phyloP scores from a whole-genome alignment of 2,888 invertebrate genomes.

The Caradrina kadenii region DNA sequence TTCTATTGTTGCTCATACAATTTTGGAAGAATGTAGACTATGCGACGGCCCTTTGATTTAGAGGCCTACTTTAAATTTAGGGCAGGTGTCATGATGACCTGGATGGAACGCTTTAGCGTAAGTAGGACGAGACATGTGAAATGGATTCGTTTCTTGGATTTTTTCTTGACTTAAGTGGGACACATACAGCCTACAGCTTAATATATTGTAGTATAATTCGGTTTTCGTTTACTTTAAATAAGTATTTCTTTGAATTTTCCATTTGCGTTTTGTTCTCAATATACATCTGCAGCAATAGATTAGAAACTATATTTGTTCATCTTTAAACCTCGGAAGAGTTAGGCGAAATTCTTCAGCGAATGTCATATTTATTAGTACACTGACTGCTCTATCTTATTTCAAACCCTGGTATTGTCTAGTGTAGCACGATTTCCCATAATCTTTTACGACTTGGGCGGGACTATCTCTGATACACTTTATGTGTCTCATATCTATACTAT shows the following conservation, averaged over 20 bases:
- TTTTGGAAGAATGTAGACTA: slow-evolving; percentile 55
- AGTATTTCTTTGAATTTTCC: too few species aligned
- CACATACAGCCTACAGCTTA: background rate
- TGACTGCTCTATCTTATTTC: background rate
- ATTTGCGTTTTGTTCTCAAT: too few species aligned
- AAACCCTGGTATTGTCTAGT: slow-evolving; percentile 1
- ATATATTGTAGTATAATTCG: slow-evolving; percentile 1
- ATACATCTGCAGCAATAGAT: background rate
- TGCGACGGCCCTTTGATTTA: slow-evolving; percentile 59
- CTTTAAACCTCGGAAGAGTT: background rate
- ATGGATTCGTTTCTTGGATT: slow-evolving; percentile 20
- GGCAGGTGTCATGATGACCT: slow-evolving; percentile 56
- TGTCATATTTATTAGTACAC: background rate
- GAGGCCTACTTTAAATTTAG: slow-evolving; percentile 56
- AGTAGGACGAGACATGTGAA: slow-evolving; percentile 23
- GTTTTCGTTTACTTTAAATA: background rate
- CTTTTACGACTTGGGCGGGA: slow-evolving; percentile 8
- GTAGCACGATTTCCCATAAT: slow-evolving; percentile 1
- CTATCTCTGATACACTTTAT: slow-evolving; percentile 15
- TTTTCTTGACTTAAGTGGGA: slow-evolving; percentile 22
- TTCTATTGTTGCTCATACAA: slow-evolving; percentile 75
- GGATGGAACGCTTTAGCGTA: slow-evolving; percentile 40
- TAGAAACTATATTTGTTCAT: background rate
- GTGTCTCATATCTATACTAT: slow-evolving; percentile 11
- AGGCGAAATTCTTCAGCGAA: background rate